phyloP scores from a whole-genome alignment of 2,888 invertebrate genomes.

The Caenorhabditis uteleia region DNA sequence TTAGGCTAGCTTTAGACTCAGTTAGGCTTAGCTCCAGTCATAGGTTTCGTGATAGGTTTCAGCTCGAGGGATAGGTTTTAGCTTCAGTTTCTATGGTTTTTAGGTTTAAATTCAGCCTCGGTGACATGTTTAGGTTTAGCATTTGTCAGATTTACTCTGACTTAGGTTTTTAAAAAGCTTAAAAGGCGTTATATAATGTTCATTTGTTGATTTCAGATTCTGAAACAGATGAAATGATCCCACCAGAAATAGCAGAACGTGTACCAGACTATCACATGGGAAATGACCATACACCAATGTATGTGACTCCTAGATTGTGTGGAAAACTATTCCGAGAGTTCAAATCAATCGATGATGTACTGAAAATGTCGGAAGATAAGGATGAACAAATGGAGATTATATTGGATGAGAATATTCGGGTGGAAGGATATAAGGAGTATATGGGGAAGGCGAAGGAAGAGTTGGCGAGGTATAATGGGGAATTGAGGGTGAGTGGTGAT shows the following conservation, averaged over 20 bases:
- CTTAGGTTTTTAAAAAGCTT: too few relatives aligned
- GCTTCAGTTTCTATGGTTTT: too few relatives aligned
- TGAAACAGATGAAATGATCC: conserved; percentile 34
- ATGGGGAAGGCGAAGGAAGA: conserved; percentile 18
- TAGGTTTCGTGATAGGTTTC: too few relatives aligned
- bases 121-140: too few relatives aligned
- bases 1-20: too few relatives aligned
- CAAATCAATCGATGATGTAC: conserved; percentile 44
- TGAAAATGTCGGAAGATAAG: conserved; percentile 44
- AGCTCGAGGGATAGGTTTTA: too few relatives aligned
- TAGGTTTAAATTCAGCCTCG: too few relatives aligned
- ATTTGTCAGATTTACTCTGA: too few relatives aligned
- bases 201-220: too few relatives aligned
- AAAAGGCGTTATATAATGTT: too few relatives aligned
- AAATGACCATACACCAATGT: conserved; percentile 41
- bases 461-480: conserved; percentile 43
- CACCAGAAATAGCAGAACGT: conserved; percentile 45
- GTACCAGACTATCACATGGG: conserved; percentile 46
- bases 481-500: conserved; percentile 29
- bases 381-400: conserved; percentile 29
- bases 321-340: conserved; percentile 62
- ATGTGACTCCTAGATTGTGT: conserved; percentile 33
- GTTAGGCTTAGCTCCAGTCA: too few relatives aligned
- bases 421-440: conserved; percentile 27
- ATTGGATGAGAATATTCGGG: conserved; percentile 18